Percentiles rank a stretch among this genome's conserved stretches.
Conservation (phyloP, 2,797 vertebrate species). For the Ataeniobius toweri region DNA sequence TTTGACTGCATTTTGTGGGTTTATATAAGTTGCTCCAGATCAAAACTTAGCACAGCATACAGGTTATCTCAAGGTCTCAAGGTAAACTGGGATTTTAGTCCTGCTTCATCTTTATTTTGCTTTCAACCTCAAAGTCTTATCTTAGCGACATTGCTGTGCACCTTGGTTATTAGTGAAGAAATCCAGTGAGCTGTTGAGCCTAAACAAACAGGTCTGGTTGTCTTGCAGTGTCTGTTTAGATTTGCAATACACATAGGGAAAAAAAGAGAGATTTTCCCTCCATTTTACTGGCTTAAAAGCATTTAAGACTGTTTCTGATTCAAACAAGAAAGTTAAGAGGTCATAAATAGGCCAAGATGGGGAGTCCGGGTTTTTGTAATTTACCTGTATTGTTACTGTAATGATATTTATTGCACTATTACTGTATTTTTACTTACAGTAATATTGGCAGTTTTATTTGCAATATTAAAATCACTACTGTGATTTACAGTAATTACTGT, state of each 20-base stretch:
- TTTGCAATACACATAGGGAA: not conserved
- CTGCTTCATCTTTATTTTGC: no score
- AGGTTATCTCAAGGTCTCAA: no score
- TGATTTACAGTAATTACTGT: not conserved
- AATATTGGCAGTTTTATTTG: no score
- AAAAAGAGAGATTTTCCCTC: not conserved
- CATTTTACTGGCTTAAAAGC: not conserved
- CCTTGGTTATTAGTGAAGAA: no score
- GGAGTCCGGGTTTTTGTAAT: not conserved
- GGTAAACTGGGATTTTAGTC: no score
- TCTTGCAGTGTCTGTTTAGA: not conserved
- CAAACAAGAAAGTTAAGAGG: not conserved
- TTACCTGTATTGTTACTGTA: not conserved
- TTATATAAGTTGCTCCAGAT: no score
- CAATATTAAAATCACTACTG: not conserved
- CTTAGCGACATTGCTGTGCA: no score
- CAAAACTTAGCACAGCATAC: no score
- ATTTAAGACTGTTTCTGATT: not conserved
- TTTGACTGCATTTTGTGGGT: no score
- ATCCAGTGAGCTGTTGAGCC: no score
- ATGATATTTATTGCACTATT: not conserved
- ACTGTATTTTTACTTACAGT: not conserved
- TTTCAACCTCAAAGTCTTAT: no score
- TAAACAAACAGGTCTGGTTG: not conserved
- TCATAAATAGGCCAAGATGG: not conserved